Evolutionary conservation across 2,888 invertebrate species (phyloP).

Genomic region (Mythimna albipuncta): DNA sequence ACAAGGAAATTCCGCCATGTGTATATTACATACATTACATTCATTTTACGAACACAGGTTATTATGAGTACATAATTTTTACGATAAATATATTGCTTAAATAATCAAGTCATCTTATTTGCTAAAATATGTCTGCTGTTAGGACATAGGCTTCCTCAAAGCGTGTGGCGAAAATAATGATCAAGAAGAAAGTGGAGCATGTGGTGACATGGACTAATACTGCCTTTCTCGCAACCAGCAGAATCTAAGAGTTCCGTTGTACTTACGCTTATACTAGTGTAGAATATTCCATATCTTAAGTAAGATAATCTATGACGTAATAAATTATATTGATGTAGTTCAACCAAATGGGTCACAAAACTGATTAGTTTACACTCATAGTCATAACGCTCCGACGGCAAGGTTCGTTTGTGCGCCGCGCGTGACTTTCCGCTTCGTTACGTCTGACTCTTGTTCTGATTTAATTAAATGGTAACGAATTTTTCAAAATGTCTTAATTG

Average conservation of each 20-base stretch:
- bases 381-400: conserved; percentile 47
- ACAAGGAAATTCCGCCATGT: too few relatives aligned
- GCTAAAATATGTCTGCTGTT: too few relatives aligned
- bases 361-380: conserved; percentile 41
- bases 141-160: too few relatives aligned
- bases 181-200: too few relatives aligned
- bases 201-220: too few relatives aligned
- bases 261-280: too few relatives aligned
- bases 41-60: neutral
- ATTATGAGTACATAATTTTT: neutral
- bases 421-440: conserved; percentile 83
- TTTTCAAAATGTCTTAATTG: conserved; percentile 80
- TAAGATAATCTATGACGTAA: neutral
- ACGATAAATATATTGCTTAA: too few relatives aligned
- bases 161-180: too few relatives aligned
- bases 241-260: too few relatives aligned
- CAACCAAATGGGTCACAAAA: conserved; percentile 28
- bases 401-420: conserved; percentile 69
- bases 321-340: conserved; percentile 13
- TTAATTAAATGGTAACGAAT: conserved; percentile 83
- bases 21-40: neutral
- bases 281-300: neutral
- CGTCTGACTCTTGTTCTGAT: conserved; percentile 77
- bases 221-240: too few relatives aligned
- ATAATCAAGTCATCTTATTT: too few relatives aligned